Evolutionary conservation across 2,113 vertebrate species (phyloP).

Genomic region (Telmatochromis bifrenatus): DNA sequence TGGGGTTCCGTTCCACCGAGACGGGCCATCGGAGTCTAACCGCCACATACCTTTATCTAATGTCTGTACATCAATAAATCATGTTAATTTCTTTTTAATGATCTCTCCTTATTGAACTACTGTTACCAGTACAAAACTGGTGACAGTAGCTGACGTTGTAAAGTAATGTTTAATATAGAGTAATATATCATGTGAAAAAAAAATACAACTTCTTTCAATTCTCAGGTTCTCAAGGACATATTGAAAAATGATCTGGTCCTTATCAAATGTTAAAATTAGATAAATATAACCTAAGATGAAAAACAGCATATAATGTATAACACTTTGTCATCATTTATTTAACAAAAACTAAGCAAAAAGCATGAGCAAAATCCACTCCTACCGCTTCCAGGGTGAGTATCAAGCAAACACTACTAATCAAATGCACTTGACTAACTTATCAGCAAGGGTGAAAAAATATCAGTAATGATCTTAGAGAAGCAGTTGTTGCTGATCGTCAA

Average conservation of each 20-base stretch:
- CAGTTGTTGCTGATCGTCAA: rapidly evolving
- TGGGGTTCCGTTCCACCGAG: rapidly evolving
- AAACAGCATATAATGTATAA: not conserved
- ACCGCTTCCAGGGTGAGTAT: not conserved
- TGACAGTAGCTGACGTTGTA: not conserved
- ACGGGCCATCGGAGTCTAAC: not conserved
- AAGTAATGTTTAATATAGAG: not conserved
- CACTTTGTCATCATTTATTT: not conserved
- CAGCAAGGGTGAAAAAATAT: not conserved
- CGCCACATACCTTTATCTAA: rapidly evolving
- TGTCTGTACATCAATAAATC: rapidly evolving
- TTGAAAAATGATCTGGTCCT: not conserved
- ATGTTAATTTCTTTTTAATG: not conserved
- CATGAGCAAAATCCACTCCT: rapidly evolving
- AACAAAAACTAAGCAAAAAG: not conserved
- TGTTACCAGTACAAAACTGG: not conserved
- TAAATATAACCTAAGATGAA: not conserved
- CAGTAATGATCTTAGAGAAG: not conserved
- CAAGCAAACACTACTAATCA: not conserved
- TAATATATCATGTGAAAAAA: not conserved
- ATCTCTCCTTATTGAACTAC: not conserved
- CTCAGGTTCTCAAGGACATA: rapidly evolving
- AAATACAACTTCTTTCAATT: not conserved
- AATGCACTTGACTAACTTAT: not conserved
- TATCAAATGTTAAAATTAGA: rapidly evolving